Conservation (phyloP, 2,113 vertebrate genomes). For the Thomomys bottae region DNA sequence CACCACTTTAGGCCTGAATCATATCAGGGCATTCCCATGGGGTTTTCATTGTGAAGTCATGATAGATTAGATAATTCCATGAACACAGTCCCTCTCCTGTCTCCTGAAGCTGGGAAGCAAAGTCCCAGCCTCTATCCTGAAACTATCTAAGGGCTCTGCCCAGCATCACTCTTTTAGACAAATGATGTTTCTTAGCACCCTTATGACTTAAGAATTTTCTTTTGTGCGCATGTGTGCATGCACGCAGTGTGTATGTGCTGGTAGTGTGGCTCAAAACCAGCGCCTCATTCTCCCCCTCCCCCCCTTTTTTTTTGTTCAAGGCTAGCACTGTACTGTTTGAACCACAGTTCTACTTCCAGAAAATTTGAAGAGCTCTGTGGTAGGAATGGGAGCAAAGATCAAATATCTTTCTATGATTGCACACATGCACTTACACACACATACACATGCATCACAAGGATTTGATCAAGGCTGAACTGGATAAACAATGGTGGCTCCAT, state of each 20-base stretch:
- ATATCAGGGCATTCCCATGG: background rate
- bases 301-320: too few species aligned
- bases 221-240: too few species aligned
- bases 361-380: background rate
- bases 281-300: too few species aligned
- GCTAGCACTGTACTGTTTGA: too few species aligned
- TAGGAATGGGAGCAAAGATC: background rate
- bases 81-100: too few species aligned
- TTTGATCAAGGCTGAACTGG: background rate
- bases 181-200: background rate
- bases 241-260: too few species aligned
- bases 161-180: background rate
- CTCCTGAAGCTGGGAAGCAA: background rate
- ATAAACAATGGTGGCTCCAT: background rate
- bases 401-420: background rate
- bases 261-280: too few species aligned
- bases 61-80: background rate
- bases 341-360: background rate
- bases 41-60: background rate
- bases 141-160: background rate
- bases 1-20: background rate
- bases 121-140: background rate
- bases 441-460: too few species aligned
- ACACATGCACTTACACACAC: too few species aligned
- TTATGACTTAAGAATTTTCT: background rate